Evolutionary conservation across 2,797 vertebrate species (phyloP), one percentile per base, ranked within the genome.

Genomic region (Ptychadena robeensis): DNA sequence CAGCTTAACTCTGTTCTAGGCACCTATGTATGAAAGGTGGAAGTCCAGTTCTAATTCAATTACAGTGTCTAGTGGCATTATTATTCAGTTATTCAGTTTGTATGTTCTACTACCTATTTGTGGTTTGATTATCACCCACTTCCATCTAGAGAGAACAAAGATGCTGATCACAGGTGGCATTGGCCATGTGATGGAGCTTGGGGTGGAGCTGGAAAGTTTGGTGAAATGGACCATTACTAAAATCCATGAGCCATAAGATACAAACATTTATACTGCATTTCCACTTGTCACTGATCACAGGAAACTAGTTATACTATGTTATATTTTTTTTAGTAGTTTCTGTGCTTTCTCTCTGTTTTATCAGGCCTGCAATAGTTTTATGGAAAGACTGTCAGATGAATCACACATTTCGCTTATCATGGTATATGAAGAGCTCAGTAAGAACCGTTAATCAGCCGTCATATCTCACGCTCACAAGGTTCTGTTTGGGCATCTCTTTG

Each of bases 401-500:
- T 64, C 37, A 5, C 2, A 64, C 11, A 32, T 71, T 40, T 32
- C 48, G 22, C n/a, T 40, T 31, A 65, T 22, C 30, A 61, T 61
- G n/a, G 10, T 3, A 27, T 61, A 61, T 61, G 59, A 61, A 61
- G 59, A 61, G 59, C 59, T 61, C 59, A 25, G 27, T 61, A 61
- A 27, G 27, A 61, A 10, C n/a, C 27, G 59, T 61, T 61, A 61
- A 61, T 61, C 59, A 28, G 30, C 15, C 38, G 22, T 74, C 31
- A 74, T 28, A 61, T 6, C 72, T 11, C n/a, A 22, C 22, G 32
- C 40, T 34, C 65, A 37, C 40, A 12, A 53, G 3, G 30, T 30
- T 78, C 76, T 44, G 31, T 34, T 37, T 6, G 40, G 30, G 65
- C 9, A 32, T 37, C 75, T 34, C 3, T 32, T 67, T 78, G 34